These are phyloP conservation scores for Oreochromis tanganicae DNA, from an alignment of 2,113 vertebrate genomes.

Conservation along the genomic window DNA sequence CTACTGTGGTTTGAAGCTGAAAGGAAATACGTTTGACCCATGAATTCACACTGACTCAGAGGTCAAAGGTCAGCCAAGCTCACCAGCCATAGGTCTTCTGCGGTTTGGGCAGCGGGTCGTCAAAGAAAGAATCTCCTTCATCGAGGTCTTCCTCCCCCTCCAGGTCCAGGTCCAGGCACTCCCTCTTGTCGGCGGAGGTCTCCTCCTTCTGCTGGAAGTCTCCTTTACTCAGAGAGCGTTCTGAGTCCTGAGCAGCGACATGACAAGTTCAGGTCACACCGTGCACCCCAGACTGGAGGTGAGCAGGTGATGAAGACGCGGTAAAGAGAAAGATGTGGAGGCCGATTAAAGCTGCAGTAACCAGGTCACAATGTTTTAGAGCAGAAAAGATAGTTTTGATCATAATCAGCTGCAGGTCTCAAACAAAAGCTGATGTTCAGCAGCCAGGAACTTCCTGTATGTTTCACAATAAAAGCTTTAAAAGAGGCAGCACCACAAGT, in stretches of 20 bases:
- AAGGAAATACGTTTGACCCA: neutral
- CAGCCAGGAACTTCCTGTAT: neutral
- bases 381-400: neutral
- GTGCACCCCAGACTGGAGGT: neutral
- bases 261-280: neutral
- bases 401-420: neutral
- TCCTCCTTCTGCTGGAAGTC: conserved; percentile 49
- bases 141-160: conserved; percentile 73
- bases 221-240: conserved; percentile 57
- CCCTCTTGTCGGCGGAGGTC: conserved; percentile 34
- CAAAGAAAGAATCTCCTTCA: conserved; percentile 92
- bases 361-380: neutral
- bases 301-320: neutral
- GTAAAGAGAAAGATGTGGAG: neutral
- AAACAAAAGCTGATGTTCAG: neutral
- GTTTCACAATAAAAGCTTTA: neutral
- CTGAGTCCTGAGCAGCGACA: conserved; percentile 35
- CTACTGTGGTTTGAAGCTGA: neutral
- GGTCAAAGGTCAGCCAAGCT: conserved; percentile 18
- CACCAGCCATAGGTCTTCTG: conserved; percentile 84
- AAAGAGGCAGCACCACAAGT: neutral
- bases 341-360: neutral
- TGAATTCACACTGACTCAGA: neutral
- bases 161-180: conserved; percentile 27
- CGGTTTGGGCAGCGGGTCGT: conserved; percentile 87